These are phyloP conservation scores for Criorhina ranunculi DNA, from an alignment of 2,888 invertebrate species.

Conservation along the genomic window DNA sequence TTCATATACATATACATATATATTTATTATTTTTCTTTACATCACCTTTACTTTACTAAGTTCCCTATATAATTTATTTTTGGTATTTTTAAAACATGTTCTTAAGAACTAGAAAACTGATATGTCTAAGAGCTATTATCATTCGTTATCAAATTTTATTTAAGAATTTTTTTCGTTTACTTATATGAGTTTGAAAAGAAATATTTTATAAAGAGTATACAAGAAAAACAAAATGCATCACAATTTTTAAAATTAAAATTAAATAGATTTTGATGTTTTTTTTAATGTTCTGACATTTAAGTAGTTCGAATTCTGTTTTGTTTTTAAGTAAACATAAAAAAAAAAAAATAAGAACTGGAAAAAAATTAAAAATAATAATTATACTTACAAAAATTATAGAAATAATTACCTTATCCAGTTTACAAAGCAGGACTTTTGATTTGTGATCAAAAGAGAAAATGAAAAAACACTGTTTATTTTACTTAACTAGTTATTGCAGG, in stretches of 20 bases:
- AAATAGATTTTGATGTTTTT: conserved; percentile 19
- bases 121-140: conserved; percentile 85
- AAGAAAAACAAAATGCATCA: conserved; percentile 63
- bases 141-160: conserved; percentile 83
- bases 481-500: no score
- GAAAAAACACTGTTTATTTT: no score
- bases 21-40: conserved; percentile 79
- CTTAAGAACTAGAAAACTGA: conserved; percentile 82
- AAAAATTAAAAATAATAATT: no score
- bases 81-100: conserved; percentile 78
- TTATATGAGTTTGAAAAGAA: conserved; percentile 54
- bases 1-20: conserved; percentile 75
- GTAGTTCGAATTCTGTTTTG: not conserved
- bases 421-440: conserved; percentile 9
- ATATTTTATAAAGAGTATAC: conserved; percentile 48
- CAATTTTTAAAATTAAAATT: conserved; percentile 53
- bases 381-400: not conserved
- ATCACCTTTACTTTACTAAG: conserved; percentile 77
- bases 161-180: conserved; percentile 55
- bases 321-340: conserved; percentile 4
- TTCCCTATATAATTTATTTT: conserved; percentile 70
- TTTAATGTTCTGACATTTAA: conserved; percentile 27
- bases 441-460: no score
- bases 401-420: conserved; percentile 10
- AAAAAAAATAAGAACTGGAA: conserved; percentile 7